Base-by-base conservation (phyloP, 2,888 invertebrate species). In the Volucella zonaria region DNA sequence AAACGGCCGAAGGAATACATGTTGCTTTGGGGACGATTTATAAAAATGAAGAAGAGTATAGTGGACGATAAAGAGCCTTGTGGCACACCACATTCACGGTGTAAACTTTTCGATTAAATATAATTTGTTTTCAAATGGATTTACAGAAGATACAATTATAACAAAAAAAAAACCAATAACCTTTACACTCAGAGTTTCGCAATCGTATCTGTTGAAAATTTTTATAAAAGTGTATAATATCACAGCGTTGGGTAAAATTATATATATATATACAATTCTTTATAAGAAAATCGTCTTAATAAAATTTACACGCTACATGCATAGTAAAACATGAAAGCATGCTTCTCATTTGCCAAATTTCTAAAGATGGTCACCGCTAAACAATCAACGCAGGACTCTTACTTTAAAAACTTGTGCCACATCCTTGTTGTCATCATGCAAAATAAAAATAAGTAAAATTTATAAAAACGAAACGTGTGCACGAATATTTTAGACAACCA, bases 101-200 rank as follows among this genome's bases (percentile, higher is more conserved):
- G 2, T 23, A 23, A 23, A 3, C 3, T 4, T 23, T 1, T 23
- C 3, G 23, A 23, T 23, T 23, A 23, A n/a, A n/a, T n/a, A 23
- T 3, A 23, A 0, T 23, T 23, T 23, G 1, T 23, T 23, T 23
- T 18, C 18, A 23, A 23, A 23, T 23, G 18, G 18, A 23, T 23
- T 23, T 23, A 23, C 3, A 23, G 18, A 23, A 23, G 18, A 23
- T 23, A 18, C n/a, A 23, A 23, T 23, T 2, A 23, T 31, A 3
- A 6, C 0, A 23, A n/a, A 8, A 11, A 12, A n/a, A 43, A n/a
- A 10, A 45, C n/a, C 8, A 12, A 42, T 62, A 42, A 45, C 12
- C 8, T 12, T 70, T 66, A 51, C 14, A 38, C 59, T 83, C 79
- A 83, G 79, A 83, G 83, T 83, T 78, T 83, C 79, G 74, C 75